Base-by-base conservation (phyloP, 2,797 vertebrate species). In the Pseudochirops cupreus region DNA sequence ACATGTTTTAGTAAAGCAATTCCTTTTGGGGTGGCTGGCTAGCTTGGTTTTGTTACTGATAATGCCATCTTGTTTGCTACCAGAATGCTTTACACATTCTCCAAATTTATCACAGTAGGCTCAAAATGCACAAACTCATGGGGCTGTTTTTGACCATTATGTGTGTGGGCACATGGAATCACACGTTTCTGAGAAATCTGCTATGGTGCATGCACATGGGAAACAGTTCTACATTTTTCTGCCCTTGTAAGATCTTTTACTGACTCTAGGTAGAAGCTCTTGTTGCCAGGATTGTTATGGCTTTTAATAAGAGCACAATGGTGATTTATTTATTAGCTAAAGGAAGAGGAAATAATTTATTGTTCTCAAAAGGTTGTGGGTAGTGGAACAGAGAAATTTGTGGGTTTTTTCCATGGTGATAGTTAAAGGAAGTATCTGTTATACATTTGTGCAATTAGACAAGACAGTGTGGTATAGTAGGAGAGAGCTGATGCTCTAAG, bases 341-440 rank as follows among this genome's bases (percentile, higher is more conserved):
- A 50, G 31, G 93, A 92, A 94, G 50, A 90, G 96, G 96, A 95
- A 55, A 11, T 90, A 93, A 21, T 16, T 33, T 89, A 95, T 93
- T 91, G 31, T 93, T 52, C 58, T 91, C 29, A 95, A 39, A 94
- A 94, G 90, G 56, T 82, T 10, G 59, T 94, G 11, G 74, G 10
- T 93, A 12, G 87, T 91, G 93, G 26, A 82, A 92, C 28, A 95
- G 50, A 91, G 92, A 93, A 92, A 91, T n/a, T 57, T 31, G 3
- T 57, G 12, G 39, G 74, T 0, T 90, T 92, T 93, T 91, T 54
- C 91, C 92, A 56, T 91, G 89, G 93, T 82, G 52, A 92, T 58
- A 93, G 18, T 56, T 58, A 94, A 89, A 26, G 18, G 10, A 1
- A 57, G 14, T 67, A 91, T 91, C 91, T 93, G 39, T 59, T 90